Percentiles rank a stretch among this genome's conserved stretches.
Evolutionary conservation across 1,140 invertebrate genomes (phyloP).

Genomic region (Aradophagus sp.): DNA sequence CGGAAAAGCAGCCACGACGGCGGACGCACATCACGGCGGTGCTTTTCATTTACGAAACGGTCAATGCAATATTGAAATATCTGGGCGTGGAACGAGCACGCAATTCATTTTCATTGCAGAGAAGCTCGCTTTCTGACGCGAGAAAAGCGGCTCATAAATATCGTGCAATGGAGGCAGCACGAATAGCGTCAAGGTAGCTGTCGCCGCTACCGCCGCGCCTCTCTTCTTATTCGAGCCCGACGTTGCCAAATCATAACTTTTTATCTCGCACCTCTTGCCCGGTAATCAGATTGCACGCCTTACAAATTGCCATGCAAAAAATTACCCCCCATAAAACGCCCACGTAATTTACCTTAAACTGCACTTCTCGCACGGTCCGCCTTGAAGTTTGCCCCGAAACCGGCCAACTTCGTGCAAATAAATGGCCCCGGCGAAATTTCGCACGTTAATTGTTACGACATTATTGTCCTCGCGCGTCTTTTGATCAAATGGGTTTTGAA

Average conservation of each 20-base stretch:
- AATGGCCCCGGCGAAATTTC: no score
- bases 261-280: constrained; percentile 30
- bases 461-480: no score
- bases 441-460: no score
- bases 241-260: constrained; percentile 50
- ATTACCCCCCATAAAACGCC: constrained; percentile 17
- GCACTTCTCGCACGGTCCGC: no score
- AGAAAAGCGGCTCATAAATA: constrained; percentile 56
- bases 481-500: no score
- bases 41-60: constrained; percentile 38
- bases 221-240: constrained; percentile 15
- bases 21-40: not conserved
- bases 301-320: constrained; percentile 26
- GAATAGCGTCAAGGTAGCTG: constrained; percentile 49
- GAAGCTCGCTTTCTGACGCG: constrained; percentile 45
- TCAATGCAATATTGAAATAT: constrained; percentile 54
- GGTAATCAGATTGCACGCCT: constrained; percentile 22
- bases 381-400: no score
- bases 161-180: constrained; percentile 39
- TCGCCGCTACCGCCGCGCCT: constrained; percentile 18
- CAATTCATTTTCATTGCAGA: constrained; percentile 53
- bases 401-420: no score
- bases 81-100: constrained; percentile 51
- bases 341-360: constrained; percentile 2
- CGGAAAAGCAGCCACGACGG: constrained; percentile 1